Evolutionary conservation across 2,888 invertebrate species (phyloP), one percentile per base, ranked within the genome.

Genomic region (Scaptomyza parva): DNA sequence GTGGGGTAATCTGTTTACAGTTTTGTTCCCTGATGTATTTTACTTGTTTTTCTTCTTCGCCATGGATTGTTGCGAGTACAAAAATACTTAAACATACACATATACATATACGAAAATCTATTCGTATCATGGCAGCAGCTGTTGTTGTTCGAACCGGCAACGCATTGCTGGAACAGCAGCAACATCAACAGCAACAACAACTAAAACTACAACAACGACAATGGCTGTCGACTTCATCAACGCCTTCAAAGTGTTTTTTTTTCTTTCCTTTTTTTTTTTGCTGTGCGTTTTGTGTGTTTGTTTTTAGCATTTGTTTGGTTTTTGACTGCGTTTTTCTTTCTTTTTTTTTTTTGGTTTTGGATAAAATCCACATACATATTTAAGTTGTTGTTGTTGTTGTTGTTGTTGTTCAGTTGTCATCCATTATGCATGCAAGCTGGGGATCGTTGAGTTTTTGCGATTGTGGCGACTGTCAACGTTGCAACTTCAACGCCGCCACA

Each of bases 221-320:
- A 59, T 59, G 57, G 61, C 62, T 82, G 77, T 76, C 76, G 77
- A 77, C 79, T 80, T 81, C 72, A 81, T 80, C 81, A 71, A 77
- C 77, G 78, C 80, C 80, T 78, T 45, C 54, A 60, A 62, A 65
- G 6, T n/a, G 1, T 47, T 35, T 30, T 65, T 57, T n/a, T n/a
- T n/a, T n/a, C n/a, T n/a, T n/a, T n/a, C n/a, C n/a, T n/a, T 47
- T 35, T 30, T 65, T 57, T 57, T 37, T 58, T 68, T 48, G 65
- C 48, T 67, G 44, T 55, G 51, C 59, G 54, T 65, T 30, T 45
- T 28, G 44, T 72, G 47, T 76, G 68, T 76, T 80, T 78, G 78
- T 78, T 75, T 78, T 77, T 75, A 69, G 76, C 62, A 67, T 81
- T 82, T 68, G 68, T 66, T 73, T 73, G 65, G 51, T 55, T 70